Evolutionary conservation across 1,140 invertebrate genomes (phyloP).

Genomic region (Bombus soroeensis): DNA sequence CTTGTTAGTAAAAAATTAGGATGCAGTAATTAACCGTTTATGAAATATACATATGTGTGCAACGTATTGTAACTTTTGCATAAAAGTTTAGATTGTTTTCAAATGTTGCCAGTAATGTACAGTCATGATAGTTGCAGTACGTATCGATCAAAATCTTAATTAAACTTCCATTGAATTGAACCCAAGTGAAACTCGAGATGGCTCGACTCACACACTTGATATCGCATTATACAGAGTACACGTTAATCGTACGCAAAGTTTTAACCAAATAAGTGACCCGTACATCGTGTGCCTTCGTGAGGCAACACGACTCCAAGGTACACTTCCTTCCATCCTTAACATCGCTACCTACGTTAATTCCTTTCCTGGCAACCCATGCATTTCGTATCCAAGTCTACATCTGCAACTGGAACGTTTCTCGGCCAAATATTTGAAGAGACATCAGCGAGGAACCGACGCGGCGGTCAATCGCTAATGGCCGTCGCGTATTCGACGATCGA

Average conservation of each 20-base stretch:
- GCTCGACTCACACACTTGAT: neutral
- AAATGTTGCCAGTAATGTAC: too few species aligned
- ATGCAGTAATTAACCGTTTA: too few species aligned
- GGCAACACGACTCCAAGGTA: neutral
- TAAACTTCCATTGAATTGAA: neutral
- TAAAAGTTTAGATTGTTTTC: too few species aligned
- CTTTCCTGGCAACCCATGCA: neutral
- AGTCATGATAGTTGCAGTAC: neutral
- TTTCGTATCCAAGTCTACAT: neutral
- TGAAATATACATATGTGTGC: too few species aligned
- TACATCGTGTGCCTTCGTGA: neutral
- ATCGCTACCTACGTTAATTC: neutral
- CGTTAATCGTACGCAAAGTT: constrained; percentile 11
- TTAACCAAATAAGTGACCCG: neutral
- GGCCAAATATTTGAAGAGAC: constrained; percentile 5
- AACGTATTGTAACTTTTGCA: too few species aligned
- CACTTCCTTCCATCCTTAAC: neutral
- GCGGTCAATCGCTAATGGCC: constrained; percentile 21
- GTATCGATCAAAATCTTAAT: neutral
- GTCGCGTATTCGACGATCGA: constrained; percentile 3
- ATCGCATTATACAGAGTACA: neutral
- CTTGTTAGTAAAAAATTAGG: too few species aligned
- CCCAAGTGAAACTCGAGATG: neutral
- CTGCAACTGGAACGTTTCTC: neutral
- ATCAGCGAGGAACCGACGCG: neutral